Evolutionary conservation across 2,797 vertebrate species (phyloP), one percentile per base, ranked within the genome.

Genomic region (Coilia nasus): DNA sequence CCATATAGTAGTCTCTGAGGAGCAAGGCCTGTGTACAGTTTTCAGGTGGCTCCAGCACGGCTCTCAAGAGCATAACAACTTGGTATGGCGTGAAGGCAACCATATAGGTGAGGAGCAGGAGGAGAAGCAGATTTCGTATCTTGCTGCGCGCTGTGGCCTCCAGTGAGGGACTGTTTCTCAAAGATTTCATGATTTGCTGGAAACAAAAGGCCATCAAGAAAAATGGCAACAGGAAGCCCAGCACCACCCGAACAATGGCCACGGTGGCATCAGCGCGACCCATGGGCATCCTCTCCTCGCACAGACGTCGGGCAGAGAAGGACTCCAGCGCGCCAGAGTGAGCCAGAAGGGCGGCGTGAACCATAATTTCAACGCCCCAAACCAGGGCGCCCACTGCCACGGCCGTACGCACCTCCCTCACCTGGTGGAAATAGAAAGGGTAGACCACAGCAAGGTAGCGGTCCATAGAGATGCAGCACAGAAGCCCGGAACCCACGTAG

Each of bases 401-500:
- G 3, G 92, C 78, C 5, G 91, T 91, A 7, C 2, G 82, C 25
- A 93, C 21, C 44, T 91, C 85, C 46, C 91, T 86, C 44, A 90
- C 84, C 85, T 82, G 23, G n/a, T 82, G 14, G 82, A 91, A 93
- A 35, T 87, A 28, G 59, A 94, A 86, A 12, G 92, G 92, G 85
- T 91, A 92, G 50, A 88, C 91, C 21, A 93, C 44, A 2, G 91
- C 92, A 0, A 92, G 89, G 54, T 91, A 94, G 17, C 89, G 91
- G 83, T 94, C 92, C 6, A 88, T 46, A 0, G 90, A 93, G 81
- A 94, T 93, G 86, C 93, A 93, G 88, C 92, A 95, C 15, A 93
- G 92, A 56, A 94, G 87, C 5, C 91, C 90, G 0, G 93, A 92
- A 44, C 92, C 91, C 0, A 91, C 54, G 14, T 93, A 94, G 59